Evolutionary conservation across 2,888 invertebrate genomes (phyloP), one percentile per base, ranked within the genome.

Genomic region (Erebia palarica): DNA sequence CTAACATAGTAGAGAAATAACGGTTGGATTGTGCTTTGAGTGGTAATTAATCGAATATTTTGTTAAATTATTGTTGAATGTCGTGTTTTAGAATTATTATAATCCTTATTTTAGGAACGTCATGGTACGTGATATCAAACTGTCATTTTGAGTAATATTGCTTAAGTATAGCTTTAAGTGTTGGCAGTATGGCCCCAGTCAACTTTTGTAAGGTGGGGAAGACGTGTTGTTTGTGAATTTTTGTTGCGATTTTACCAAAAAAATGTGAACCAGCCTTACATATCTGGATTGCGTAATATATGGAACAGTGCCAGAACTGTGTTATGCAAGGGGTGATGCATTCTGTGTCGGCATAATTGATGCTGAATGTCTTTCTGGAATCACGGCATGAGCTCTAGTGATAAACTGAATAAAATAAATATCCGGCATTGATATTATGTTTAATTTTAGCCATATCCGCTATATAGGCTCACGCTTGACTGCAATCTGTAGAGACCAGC

Each of bases 251-350:
- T 65, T 68, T 27, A 4, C 14, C 42, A 4, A 47, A 68, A n/a
- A 18, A 11, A 47, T 70, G 44, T 73, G 67, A 61, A 65, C 18
- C 21, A 4, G 1, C 65, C 18, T 65, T 42, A 65, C 44, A 57
- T 14, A 14, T 65, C 58, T 16, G 18, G 18, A 63, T 73, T 74
- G 63, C 75, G 75, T 72, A 77, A 77, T 75, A 11, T 42, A 71
- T 77, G 77, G 76, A 75, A 53, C 51, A 53, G 13, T 10, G 77
- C 78, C 78, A 78, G 75, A 77, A 76, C 64, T 64, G 13, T 76
- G 69, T 76, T 76, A 68, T 70, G 75, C 68, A 75, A 75, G 61
- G 57, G 51, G 64, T 69, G 71, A 75, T 73, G 73, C 71, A 74
- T 69, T 75, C 75, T 68, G 65, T 73, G 73, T 55, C 66, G 57